Evolutionary conservation across 2,888 invertebrate species (phyloP).

Genomic region (Chrysolina haemoptera): DNA sequence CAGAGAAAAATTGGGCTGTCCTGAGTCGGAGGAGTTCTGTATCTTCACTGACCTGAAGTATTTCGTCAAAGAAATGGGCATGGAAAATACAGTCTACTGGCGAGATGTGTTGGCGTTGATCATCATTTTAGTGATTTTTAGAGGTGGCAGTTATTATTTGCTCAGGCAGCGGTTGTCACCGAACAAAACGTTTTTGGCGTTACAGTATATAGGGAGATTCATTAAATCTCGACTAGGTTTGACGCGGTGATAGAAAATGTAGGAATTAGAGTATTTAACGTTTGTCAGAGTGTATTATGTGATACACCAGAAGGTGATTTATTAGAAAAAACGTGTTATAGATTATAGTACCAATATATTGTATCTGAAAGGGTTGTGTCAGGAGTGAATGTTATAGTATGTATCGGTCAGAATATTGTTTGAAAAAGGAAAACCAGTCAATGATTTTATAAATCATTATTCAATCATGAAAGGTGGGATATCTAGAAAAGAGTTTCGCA

Average conservation of each 20-base stretch:
- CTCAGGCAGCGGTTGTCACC: slow-evolving; percentile 81
- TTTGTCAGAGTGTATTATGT: slow-evolving; percentile 23
- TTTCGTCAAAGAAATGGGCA: slow-evolving; percentile 83
- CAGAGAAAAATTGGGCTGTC: slow-evolving; percentile 83
- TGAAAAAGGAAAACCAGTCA: not conserved
- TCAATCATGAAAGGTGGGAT: not conserved
- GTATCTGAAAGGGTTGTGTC: not conserved
- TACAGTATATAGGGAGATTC: slow-evolving; percentile 80
- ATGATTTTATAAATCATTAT: not conserved
- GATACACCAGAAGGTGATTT: slow-evolving; percentile 11
- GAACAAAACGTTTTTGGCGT: slow-evolving; percentile 79
- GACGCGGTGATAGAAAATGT: slow-evolving; percentile 51
- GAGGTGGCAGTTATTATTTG: slow-evolving; percentile 80
- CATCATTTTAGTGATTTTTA: slow-evolving; percentile 76
- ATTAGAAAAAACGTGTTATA: not conserved
- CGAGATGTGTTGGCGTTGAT: slow-evolving; percentile 78
- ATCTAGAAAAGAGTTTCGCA: not conserved
- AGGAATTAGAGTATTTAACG: not conserved
- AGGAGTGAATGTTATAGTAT: not conserved
- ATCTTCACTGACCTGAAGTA: slow-evolving; percentile 82
- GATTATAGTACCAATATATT: not conserved
- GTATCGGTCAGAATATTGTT: not conserved
- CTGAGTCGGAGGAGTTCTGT: slow-evolving; percentile 80
- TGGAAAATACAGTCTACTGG: slow-evolving; percentile 80
- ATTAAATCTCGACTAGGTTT: slow-evolving; percentile 74